Evolutionary conservation across 1,140 invertebrate species (phyloP), one percentile per base, ranked within the genome.

Genomic region (Sinonovacula constricta): DNA sequence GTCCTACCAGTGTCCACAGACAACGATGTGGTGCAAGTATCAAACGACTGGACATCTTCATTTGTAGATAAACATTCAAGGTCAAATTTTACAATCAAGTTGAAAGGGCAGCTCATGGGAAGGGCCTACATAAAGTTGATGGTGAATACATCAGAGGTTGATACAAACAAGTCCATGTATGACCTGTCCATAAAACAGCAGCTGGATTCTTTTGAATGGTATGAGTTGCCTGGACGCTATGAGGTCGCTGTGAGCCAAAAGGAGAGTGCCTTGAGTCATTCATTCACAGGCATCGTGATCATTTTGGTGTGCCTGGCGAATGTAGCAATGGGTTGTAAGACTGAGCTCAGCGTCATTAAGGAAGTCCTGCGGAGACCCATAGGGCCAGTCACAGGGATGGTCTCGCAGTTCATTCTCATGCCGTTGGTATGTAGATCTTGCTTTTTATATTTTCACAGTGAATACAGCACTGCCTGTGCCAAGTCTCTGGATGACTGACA

Each of bases 371-470:
- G 79, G 68, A 85, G 71, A 81, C 91, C 91, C 0, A 69, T 91
- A 3, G 90, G 90, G 22, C 91, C 91, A 18, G 26, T 88, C 10
- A 89, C 89, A 53, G 91, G 91, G 1, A 88, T 92, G 54, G 80
- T 85, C 34, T 90, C 88, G 26, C 91, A 92, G 83, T 92, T 91
- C 80, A 65, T 90, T 7, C 79, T 92, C 15, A 92, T 92, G 91
- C 91, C 91, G 2, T n/a, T 91, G 88, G 90, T 92, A 87, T 84
- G 85, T 86, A 34, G 54, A 45, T 45, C 39, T 10, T 45, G 7
- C 39, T 45, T 18, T n/a, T n/a, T n/a, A n/a, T n/a, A n/a, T n/a
- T n/a, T n/a, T n/a, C n/a, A n/a, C n/a, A n/a, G n/a, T n/a, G n/a
- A n/a, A n/a, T n/a, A n/a, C n/a, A n/a, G n/a, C n/a, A n/a, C n/a